Evolutionary conservation across 1,140 invertebrate genomes (phyloP), one percentile per base, ranked within the genome.

Genomic region (Telenomus remus): DNA sequence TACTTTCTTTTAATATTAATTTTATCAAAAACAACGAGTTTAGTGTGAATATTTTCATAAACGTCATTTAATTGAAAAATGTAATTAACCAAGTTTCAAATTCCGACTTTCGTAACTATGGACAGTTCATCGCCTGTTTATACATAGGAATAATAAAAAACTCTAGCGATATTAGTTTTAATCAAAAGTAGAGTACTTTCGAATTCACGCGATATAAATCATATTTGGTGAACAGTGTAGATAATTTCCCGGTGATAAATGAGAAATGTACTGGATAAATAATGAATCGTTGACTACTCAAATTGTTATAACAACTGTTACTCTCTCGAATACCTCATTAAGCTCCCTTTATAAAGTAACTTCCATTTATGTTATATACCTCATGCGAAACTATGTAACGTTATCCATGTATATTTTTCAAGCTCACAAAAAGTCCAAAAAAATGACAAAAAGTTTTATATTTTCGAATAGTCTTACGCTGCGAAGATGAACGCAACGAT

Each of bases 401-500:
- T 75, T 78, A 71, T 78, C 76, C 61, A 65, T 0, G 65, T 78
- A 74, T 74, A 78, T 74, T 74, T 78, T 78, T 78, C 70, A 68
- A 66, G 10, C 37, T 66, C 76, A 70, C 56, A 13, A 49, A 70
- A 70, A 51, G 76, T 73, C 59, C 60, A 78, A 70, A 65, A 47
- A 71, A 63, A 54, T 13, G 55, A 56, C 50, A 68, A 12, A 68
- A 66, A 73, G 44, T 66, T 19, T 78, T 66, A 68, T 78, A 78
- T 78, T 78, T 78, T 78, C 71, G 48, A 78, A 74, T 42, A 60
- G 74, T 46, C 61, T 68, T 73, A 74, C 61, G 33, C 71, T 57
- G 60, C 33, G 42, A 44, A 74, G 60, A 68, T 71, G 48, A 77
- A 64, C 64, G 64, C 27, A 68, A 77, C 46, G 48, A 72, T 64